Evolutionary conservation across 2,888 invertebrate species (phyloP).

Genomic region (Drosophila merina): DNA sequence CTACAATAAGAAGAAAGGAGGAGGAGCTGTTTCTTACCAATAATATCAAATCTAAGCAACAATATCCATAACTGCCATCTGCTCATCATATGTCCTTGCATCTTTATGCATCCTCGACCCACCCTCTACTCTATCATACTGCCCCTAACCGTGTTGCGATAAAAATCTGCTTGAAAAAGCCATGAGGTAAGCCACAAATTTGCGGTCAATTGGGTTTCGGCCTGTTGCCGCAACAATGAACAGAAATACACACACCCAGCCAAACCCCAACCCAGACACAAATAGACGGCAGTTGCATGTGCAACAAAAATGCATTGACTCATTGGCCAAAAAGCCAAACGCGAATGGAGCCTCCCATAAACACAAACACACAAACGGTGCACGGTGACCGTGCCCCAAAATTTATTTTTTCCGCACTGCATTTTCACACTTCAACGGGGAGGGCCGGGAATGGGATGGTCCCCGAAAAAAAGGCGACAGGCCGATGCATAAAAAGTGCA

Average conservation of each 20-base stretch:
- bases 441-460: constrained; percentile 12
- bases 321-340: constrained; percentile 57
- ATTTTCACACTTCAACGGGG: constrained; percentile 74
- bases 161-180: constrained; percentile 77
- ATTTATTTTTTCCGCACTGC: constrained; percentile 62
- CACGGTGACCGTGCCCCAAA: constrained; percentile 39
- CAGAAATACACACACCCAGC: constrained; percentile 24
- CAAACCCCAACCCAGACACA: constrained; percentile 6
- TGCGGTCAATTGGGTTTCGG: constrained; percentile 77
- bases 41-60: too few species aligned
- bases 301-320: constrained; percentile 74
- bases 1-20: too few species aligned
- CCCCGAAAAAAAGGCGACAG: constrained; percentile 47
- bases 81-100: constrained; percentile 17
- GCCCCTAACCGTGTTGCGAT: constrained; percentile 45
- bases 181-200: constrained; percentile 66
- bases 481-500: constrained; percentile 75
- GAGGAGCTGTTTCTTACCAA: too few species aligned
- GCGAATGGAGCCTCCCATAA: constrained; percentile 48
- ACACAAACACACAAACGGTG: constrained; percentile 17
- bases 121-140: background rate
- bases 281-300: constrained; percentile 60
- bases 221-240: constrained; percentile 74
- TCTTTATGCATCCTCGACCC: background rate
- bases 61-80: background rate